phyloP scores from a whole-genome alignment of 2,797 vertebrate species.

The Percopsis omiscomaycus region DNA sequence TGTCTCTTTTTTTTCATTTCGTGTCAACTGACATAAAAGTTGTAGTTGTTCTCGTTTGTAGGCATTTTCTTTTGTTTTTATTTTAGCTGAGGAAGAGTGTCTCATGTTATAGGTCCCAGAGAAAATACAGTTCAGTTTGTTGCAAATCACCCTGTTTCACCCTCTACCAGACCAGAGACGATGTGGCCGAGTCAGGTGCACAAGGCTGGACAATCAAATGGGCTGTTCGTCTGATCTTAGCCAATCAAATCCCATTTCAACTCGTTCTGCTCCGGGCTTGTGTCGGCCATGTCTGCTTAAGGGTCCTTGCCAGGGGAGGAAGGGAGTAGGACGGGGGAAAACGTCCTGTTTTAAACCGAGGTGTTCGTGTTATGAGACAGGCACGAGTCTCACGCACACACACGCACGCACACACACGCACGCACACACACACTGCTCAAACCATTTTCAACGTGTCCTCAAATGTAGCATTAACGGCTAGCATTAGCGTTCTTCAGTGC shows the following conservation, averaged over 20 bases:
- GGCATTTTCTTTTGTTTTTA: constrained; percentile 39
- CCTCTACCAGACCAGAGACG: constrained; percentile 52
- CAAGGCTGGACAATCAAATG: not conserved
- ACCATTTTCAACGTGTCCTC: constrained; percentile 4
- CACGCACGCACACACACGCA: constrained; percentile 10
- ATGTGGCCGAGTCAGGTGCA: constrained; percentile 27
- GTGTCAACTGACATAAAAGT: constrained; percentile 42
- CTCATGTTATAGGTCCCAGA: constrained; percentile 37
- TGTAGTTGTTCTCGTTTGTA: constrained; percentile 72
- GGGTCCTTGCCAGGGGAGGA: constrained; percentile 29
- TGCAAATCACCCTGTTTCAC: constrained; percentile 44
- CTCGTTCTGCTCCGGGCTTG: constrained; percentile 4
- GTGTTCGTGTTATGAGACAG: constrained; percentile 66
- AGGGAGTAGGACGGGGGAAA: constrained; percentile 9
- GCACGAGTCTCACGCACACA: constrained; percentile 54
- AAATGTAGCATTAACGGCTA: constrained; percentile 6
- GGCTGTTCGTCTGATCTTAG: constrained; percentile 2
- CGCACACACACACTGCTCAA: not conserved
- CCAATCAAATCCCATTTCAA: constrained; percentile 19
- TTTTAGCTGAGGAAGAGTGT: constrained; percentile 62
- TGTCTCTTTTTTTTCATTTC: constrained; percentile 16
- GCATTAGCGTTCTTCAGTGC: constrained; percentile 14
- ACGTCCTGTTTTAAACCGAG: constrained; percentile 31
- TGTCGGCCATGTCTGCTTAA: constrained; percentile 12
- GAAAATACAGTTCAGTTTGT: constrained; percentile 37